Evolutionary conservation across 2,888 invertebrate genomes (phyloP).

Genomic region (Ischnus inquisitorius): DNA sequence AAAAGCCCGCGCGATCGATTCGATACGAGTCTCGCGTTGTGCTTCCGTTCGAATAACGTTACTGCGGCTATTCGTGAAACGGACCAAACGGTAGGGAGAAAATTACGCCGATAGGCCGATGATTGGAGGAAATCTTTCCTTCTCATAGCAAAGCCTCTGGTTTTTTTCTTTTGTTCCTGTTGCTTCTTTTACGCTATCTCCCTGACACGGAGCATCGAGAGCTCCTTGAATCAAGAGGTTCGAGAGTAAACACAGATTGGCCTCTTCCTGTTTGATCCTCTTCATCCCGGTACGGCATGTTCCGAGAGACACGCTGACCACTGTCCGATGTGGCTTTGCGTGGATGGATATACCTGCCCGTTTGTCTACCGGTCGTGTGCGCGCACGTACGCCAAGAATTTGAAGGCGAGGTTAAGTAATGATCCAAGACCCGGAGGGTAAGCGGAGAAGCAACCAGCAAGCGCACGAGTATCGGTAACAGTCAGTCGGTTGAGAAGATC

Average conservation of each 20-base stretch:
- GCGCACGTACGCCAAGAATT: conserved; percentile 61
- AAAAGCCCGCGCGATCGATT: conserved; percentile 36
- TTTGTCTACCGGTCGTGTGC: neutral
- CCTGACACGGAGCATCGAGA: conserved; percentile 27
- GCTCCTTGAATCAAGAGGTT: conserved; percentile 64
- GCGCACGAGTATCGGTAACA: neutral
- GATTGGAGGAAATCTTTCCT: conserved; percentile 57
- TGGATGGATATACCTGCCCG: conserved; percentile 55
- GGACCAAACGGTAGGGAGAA: conserved; percentile 38
- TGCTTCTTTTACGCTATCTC: conserved; percentile 32
- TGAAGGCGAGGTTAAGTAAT: conserved; percentile 67
- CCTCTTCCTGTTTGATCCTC: conserved; percentile 67
- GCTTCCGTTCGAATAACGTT: conserved; percentile 63
- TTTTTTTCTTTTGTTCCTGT: conserved; percentile 26
- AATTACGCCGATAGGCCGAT: conserved; percentile 61
- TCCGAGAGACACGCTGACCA: conserved; percentile 13
- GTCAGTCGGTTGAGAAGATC: neutral
- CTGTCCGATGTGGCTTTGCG: conserved; percentile 12
- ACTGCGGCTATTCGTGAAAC: conserved; percentile 9
- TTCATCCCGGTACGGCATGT: conserved; percentile 39
- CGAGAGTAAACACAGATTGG: conserved; percentile 62
- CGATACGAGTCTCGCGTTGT: conserved; percentile 35
- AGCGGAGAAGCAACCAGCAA: conserved; percentile 42
- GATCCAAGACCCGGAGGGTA: conserved; percentile 58
- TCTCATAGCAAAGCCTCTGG: conserved; percentile 23